These are phyloP conservation scores for Tetragnatha montana DNA, from an alignment of 2,888 invertebrate species.

Conservation along the genomic window DNA sequence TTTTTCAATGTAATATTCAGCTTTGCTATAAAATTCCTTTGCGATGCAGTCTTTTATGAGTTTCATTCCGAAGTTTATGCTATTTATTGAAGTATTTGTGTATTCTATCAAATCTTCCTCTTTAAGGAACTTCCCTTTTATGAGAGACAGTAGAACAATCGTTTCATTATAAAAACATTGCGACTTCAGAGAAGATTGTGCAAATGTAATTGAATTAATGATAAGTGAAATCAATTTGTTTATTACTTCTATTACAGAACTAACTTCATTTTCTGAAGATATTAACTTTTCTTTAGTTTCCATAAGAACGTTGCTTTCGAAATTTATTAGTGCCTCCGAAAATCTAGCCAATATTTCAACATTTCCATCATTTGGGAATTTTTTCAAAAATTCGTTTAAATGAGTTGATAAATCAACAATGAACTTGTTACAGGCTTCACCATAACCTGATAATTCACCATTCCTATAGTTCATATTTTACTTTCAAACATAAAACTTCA, in stretches of 20 bases:
- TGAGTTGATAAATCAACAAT: too few relatives aligned
- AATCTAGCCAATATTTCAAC: background rate
- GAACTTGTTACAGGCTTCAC: too few relatives aligned
- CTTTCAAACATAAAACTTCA: too few relatives aligned
- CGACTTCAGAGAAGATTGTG: too few relatives aligned
- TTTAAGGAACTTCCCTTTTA: constrained; percentile 18
- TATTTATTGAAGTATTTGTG: background rate
- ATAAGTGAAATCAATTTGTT: too few relatives aligned
- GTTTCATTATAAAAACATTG: constrained; percentile 3
- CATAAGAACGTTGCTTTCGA: background rate
- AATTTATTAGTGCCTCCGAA: constrained; percentile 2
- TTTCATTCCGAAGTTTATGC: constrained; percentile 1
- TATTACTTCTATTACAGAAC: too few relatives aligned
- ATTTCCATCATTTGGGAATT: constrained; percentile 12
- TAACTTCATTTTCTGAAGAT: too few relatives aligned
- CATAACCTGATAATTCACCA: too few relatives aligned
- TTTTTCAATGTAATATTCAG: constrained; percentile 2
- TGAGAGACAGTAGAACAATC: background rate
- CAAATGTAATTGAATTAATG: too few relatives aligned
- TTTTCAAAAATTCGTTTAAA: constrained; percentile 28
- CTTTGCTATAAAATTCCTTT: background rate
- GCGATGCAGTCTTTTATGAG: constrained; percentile 13
- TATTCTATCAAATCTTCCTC: constrained; percentile 5
- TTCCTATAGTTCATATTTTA: too few relatives aligned
- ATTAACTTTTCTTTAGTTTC: too few relatives aligned